Evolutionary conservation across 2,888 invertebrate species (phyloP).

Genomic region (Lithophane socia): DNA sequence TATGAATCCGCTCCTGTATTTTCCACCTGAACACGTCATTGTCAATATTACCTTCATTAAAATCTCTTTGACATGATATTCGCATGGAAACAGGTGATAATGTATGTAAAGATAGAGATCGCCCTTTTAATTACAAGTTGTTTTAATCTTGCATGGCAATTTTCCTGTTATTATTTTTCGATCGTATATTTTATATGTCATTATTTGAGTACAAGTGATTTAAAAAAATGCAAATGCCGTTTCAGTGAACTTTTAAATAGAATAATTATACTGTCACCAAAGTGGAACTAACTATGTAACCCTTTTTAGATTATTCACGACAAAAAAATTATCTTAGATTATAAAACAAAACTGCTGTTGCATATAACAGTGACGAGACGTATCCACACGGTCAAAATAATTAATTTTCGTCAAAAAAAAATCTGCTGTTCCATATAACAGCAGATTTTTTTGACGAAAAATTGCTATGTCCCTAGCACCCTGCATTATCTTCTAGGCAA

Average conservation of each 20-base stretch:
- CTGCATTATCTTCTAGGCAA: not conserved
- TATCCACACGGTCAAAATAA: not conserved
- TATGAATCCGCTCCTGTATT: constrained; percentile 17
- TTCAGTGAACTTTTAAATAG: not conserved
- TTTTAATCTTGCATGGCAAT: not conserved
- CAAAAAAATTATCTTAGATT: too few species aligned
- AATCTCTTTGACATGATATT: constrained; percentile 53
- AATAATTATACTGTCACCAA: not conserved
- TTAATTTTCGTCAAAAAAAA: too few species aligned
- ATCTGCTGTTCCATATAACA: not conserved
- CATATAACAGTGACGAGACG: not conserved
- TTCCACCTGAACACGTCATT: constrained; percentile 26
- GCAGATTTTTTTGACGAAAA: not conserved
- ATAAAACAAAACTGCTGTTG: too few species aligned
- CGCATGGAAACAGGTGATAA: constrained; percentile 7
- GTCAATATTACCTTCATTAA: constrained; percentile 45
- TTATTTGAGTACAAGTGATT: not conserved
- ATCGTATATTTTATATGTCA: not conserved
- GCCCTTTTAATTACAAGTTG: not conserved
- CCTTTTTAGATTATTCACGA: not conserved
- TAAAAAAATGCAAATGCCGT: not conserved
- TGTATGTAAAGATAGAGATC: constrained; percentile 13
- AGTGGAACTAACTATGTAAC: not conserved
- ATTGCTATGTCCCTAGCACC: not conserved
- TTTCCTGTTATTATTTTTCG: not conserved